These are phyloP conservation scores for Melanogrammus aeglefinus DNA, from an alignment of 2,797 vertebrate genomes.

Conservation along the genomic window DNA sequence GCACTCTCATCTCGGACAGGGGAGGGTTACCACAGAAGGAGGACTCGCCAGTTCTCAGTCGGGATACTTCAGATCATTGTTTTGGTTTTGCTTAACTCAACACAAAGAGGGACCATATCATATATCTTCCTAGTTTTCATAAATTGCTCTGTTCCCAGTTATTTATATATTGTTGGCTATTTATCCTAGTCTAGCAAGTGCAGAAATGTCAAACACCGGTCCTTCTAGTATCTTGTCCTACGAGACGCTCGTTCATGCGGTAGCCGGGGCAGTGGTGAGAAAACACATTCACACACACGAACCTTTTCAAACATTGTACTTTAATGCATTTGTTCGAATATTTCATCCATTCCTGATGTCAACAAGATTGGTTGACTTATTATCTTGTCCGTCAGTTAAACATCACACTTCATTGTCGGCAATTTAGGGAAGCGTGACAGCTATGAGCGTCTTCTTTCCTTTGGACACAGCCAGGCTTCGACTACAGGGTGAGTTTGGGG, in stretches of 20 bases:
- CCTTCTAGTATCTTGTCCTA: conserved; percentile 70
- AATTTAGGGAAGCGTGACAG: conserved; percentile 74
- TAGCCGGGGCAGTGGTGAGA: conserved; percentile 78
- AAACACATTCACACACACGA: neutral
- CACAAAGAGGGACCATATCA: neutral
- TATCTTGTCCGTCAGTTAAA: conserved; percentile 1
- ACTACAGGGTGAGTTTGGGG: conserved; percentile 73
- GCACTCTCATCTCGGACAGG: accelerated
- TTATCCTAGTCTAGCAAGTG: conserved; percentile 9
- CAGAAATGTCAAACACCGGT: conserved; percentile 64
- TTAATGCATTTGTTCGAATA: neutral
- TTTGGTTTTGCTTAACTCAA: neutral
- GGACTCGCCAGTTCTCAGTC: neutral
- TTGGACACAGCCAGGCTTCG: conserved; percentile 81
- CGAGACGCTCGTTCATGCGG: conserved; percentile 79
- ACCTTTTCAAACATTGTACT: neutral
- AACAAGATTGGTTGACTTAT: neutral
- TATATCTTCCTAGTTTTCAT: neutral
- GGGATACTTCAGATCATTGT: neutral
- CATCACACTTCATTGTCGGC: conserved; percentile 13
- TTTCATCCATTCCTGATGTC: neutral
- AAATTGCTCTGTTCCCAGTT: neutral
- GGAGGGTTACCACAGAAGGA: neutral
- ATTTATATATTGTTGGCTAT: neutral
- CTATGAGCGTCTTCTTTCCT: conserved; percentile 79